Percentiles rank a stretch among this genome's conserved stretches.
Evolutionary conservation across 2,888 invertebrate genomes (phyloP).

Genomic region (Liopterus haemorrhoidalis): DNA sequence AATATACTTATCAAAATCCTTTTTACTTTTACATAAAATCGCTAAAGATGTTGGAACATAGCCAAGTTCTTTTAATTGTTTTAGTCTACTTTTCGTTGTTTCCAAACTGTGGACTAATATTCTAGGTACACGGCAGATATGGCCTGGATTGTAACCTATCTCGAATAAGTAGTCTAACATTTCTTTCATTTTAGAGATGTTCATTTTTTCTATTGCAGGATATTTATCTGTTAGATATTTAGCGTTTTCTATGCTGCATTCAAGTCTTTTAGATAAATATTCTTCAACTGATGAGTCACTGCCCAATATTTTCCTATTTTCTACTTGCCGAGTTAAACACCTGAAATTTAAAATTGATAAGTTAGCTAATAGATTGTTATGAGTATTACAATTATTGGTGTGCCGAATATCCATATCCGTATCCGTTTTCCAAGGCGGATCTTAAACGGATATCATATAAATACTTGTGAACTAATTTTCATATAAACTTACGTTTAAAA

Average conservation of each 20-base stretch:
- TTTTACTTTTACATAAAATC: conserved; percentile 30
- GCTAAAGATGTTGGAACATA: conserved; percentile 26
- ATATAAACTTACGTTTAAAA: no score
- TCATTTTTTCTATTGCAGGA: conserved; percentile 43
- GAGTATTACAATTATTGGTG: conserved; percentile 3
- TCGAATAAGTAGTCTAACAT: conserved; percentile 44
- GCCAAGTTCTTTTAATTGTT: conserved; percentile 38
- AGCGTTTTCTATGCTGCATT: conserved; percentile 39
- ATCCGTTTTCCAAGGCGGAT: no score
- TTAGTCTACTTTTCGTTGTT: conserved; percentile 42
- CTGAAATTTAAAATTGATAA: conserved; percentile 40
- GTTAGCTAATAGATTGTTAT: conserved; percentile 1
- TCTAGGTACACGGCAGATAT: conserved; percentile 44
- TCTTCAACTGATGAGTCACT: conserved; percentile 40
- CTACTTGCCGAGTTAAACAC: conserved; percentile 40
- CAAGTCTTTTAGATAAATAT: conserved; percentile 43
- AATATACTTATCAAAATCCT: conserved; percentile 24
- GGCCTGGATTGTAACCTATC: conserved; percentile 42
- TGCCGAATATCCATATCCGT: no score
- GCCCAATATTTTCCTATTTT: conserved; percentile 43
- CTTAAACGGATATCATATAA: no score
- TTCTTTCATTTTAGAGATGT: conserved; percentile 44
- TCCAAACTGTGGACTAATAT: conserved; percentile 45
- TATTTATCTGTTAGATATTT: conserved; percentile 40
- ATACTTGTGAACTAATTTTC: no score